Base-by-base conservation (phyloP, 2,797 vertebrate genomes). In the Gymnothorax javanicus region DNA sequence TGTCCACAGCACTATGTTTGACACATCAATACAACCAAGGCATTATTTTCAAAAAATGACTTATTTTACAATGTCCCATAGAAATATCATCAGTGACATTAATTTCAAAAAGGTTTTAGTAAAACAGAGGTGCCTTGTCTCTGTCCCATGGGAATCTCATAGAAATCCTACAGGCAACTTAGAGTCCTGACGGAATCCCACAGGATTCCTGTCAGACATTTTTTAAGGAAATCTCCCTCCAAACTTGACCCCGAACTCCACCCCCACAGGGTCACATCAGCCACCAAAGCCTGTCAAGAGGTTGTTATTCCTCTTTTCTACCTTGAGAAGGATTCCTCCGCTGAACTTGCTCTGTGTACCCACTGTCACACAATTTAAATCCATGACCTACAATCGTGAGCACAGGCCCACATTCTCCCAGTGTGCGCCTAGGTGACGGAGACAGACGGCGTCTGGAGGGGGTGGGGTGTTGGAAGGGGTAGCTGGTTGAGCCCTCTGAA, bases 311-410 rank as follows among this genome's bases (percentile, higher is more conserved):
- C 82, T 64, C 62, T 20, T 9, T 6, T 20, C 33, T 15, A 2
- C 13, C 33, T 50, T 43, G 4, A 2, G 20, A 15, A 71, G 25
- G 6, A 43, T 75, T 43, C 50, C 75, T 79, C 8, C 43, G 54
- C 33, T 33, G 71, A 33, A 13, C 27, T 43, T 3, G 43, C 13
- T 50, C 50, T 17, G 17, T 43, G 33, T 50, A 7, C 75, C 54
- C 75, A 12, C 50, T 8, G 7, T 79, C 75, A 79, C 75, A 54
- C 17, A 1, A 50, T 54, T 17, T 2, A 54, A 52, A 54, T 79
- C 75, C 13, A 56, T 81, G 77, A 79, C 75, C 77, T 56, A 81
- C 50, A 81, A 81, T 81, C 20, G 17, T 12, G 77, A 56, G 50
- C 17, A 3, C 0, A 23, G 77, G 50, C 77, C 50, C 52, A 81